Conservation (phyloP, 2,888 invertebrate genomes). For the Eubasilissa splendida region DNA sequence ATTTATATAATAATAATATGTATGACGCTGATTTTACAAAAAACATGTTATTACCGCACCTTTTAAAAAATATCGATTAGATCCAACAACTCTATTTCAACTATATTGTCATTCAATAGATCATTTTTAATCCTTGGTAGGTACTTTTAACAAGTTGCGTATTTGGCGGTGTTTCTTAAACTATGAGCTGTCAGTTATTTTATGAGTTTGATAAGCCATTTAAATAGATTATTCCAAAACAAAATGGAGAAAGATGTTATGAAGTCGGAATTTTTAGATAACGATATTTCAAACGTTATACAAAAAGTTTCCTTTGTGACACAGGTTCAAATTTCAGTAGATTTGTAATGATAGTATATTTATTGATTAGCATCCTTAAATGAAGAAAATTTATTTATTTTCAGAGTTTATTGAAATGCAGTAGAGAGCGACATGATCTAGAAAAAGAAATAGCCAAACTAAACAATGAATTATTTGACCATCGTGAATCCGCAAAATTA, state of each 20-base stretch:
- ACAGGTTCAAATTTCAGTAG: conserved; percentile 27
- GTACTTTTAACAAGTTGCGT: no score
- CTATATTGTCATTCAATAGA: no score
- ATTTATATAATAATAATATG: no score
- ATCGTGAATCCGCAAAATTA: conserved; percentile 67
- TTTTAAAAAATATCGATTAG: no score
- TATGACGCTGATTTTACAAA: no score
- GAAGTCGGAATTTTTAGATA: conserved; percentile 37
- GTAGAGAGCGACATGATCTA: conserved; percentile 14
- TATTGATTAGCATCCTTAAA: background rate
- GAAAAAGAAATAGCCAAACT: conserved; percentile 24
- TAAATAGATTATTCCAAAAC: background rate
- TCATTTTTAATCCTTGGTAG: no score
- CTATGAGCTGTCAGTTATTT: no score
- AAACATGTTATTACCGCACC: no score
- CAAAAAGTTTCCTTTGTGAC: conserved; percentile 40
- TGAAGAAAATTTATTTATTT: conserved; percentile 18
- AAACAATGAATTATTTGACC: conserved; percentile 64
- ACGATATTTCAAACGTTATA: conserved; percentile 51
- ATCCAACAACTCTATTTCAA: no score
- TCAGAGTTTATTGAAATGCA: conserved; percentile 60
- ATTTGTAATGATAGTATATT: background rate
- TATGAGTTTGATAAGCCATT: no score
- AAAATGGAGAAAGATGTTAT: conserved; percentile 31
- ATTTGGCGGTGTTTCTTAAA: no score